phyloP scores from a whole-genome alignment of 2,113 vertebrate genomes.

The Tinamus guttatus region DNA sequence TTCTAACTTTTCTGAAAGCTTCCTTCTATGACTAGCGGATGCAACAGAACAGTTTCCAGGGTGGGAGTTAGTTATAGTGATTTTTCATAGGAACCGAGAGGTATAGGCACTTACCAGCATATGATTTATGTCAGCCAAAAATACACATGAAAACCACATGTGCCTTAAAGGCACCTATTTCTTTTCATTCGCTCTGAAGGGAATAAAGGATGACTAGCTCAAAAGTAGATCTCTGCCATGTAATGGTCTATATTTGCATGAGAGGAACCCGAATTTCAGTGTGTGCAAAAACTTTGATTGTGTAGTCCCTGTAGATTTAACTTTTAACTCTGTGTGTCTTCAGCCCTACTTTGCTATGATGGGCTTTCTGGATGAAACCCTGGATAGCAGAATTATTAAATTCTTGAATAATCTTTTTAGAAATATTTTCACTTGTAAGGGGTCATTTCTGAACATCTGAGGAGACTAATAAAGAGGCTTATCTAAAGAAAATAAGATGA shows the following conservation, averaged over 20 bases:
- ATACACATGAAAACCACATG: not conserved
- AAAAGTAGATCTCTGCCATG: not conserved
- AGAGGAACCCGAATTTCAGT: not conserved
- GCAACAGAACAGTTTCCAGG: not conserved
- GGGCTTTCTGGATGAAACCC: not conserved
- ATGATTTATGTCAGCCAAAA: slow-evolving; percentile 15
- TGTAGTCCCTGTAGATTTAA: not conserved
- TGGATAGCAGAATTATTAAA: not conserved
- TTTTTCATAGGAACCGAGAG: not conserved
- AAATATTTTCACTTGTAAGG: not conserved
- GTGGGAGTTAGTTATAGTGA: not conserved
- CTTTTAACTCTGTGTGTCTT: not conserved
- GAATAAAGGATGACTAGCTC: not conserved
- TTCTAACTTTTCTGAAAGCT: not conserved
- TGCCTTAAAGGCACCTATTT: not conserved
- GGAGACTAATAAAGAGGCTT: not conserved
- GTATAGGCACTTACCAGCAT: not conserved
- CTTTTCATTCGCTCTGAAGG: not conserved
- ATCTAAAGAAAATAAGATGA: not conserved
- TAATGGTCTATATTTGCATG: not conserved
- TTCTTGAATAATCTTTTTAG: not conserved
- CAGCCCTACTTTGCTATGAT: not conserved
- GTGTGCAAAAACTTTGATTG: not conserved
- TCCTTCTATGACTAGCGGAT: not conserved
- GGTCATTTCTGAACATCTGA: not conserved